Base-by-base conservation (phyloP, 2,888 invertebrate genomes). In the Cephus runcator region DNA sequence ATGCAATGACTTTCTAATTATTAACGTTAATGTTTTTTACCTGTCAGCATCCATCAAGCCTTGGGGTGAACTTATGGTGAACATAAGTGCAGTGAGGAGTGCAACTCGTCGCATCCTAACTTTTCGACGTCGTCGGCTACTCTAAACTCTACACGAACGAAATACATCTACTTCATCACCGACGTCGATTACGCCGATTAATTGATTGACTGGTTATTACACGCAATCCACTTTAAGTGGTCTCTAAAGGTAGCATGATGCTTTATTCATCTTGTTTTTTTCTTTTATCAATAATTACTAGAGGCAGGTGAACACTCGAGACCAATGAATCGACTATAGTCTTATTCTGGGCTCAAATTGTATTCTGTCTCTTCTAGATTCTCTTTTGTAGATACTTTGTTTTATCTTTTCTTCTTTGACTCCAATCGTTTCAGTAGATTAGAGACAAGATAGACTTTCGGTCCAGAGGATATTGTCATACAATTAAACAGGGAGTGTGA, bases 161-260 rank as follows among this genome's bases (percentile, higher is more conserved):
- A 71, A 71, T 23, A 71, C 71, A 11, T 56, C 71, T 31, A 34
- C 71, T 31, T 71, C 56, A 56, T 56, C 23, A 2, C 56, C 56
- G 56, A 56, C 56, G 33, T 11, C 31, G 73, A 73, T 34, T 68
- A 77, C 79, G 81, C 79, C 86, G 83, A 90, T 90, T 89, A 90
- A 88, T 83, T 84, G 82, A 90, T 90, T 84, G 84, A 76, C 76
- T 78, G 75, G 31, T 73, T 84, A 81, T 88, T 87, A 87, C 81
- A 79, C 81, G 84, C 86, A 87, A 89, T 89, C 83, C 84, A 85
- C 75, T 79, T 82, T 83, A 87, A 89, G 88, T 87, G 56, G 15
- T 56, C 56, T 1, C 40, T 56, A 56, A 56, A 56, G 56, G 56
- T 56, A 23, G 56, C 15, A 56, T 6, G 56, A 56, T 56, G 23